A percentile compares a stretch with the other conserved stretches of the same genome.
phyloP scores from a whole-genome alignment of 2,797 vertebrate genomes.

The Enteromius anoplus region DNA sequence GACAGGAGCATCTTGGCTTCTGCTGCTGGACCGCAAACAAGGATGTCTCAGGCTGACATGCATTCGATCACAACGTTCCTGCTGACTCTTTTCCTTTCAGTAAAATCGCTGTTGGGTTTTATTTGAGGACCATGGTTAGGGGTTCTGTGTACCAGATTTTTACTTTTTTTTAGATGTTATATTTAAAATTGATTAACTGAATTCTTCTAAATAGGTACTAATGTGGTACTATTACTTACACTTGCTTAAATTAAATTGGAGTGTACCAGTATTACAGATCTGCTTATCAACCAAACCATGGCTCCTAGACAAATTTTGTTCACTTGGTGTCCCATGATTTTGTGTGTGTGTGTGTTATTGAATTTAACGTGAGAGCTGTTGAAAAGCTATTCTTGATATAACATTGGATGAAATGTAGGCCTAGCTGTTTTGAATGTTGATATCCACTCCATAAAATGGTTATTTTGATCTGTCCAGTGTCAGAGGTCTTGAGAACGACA shows the following conservation, averaged over 20 bases:
- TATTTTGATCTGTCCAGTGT: background rate
- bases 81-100: conserved; percentile 55
- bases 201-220: background rate
- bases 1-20: conserved; percentile 72
- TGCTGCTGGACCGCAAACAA: conserved; percentile 66
- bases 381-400: background rate
- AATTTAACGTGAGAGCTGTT: background rate
- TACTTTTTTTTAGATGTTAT: background rate
- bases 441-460: background rate
- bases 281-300: background rate
- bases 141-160: background rate
- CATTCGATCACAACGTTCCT: conserved; percentile 56
- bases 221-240: conserved; percentile 1
- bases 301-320: background rate
- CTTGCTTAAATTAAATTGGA: background rate
- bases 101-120: conserved; percentile 37
- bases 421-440: background rate
- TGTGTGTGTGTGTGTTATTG: no score
- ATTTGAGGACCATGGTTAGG: background rate
- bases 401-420: background rate
- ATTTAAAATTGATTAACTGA: background rate
- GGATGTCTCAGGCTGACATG: conserved; percentile 59
- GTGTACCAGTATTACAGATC: no score
- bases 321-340: background rate
- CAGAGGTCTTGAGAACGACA: background rate